These are phyloP conservation scores for Anguilla obscura DNA, from an alignment of 2,797 vertebrate genomes.

Conservation along the genomic window DNA sequence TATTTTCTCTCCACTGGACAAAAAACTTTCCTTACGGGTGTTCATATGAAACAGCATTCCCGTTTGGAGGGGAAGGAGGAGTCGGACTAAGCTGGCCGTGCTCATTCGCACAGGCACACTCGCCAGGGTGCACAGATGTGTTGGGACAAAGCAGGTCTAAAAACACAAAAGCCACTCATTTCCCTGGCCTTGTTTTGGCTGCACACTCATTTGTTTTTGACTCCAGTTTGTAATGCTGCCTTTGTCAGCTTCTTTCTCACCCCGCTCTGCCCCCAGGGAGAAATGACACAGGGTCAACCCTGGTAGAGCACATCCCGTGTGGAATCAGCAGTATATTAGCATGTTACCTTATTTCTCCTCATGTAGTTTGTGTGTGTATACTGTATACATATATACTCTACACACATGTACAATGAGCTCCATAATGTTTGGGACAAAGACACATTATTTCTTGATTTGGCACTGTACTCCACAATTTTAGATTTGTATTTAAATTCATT, in stretches of 20 bases:
- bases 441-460: too few relatives aligned
- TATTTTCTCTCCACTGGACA: not conserved
- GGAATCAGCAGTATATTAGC: too few relatives aligned
- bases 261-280: not conserved
- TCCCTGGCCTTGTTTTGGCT: not conserved
- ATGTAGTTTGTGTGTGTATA: too few relatives aligned
- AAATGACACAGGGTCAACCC: not conserved
- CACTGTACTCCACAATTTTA: too few relatives aligned
- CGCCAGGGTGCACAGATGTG: not conserved
- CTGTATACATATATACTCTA: too few relatives aligned
- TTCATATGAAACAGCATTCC: not conserved
- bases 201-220: conserved; percentile 13
- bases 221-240: not conserved
- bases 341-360: too few relatives aligned
- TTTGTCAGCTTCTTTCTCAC: not conserved
- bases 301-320: not conserved
- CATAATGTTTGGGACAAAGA: too few relatives aligned
- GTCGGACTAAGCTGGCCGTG: not conserved
- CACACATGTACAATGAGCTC: too few relatives aligned
- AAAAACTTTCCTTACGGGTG: not conserved
- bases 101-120: not conserved
- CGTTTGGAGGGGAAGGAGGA: not conserved
- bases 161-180: not conserved
- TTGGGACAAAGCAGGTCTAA: not conserved
- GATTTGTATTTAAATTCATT: too few relatives aligned